phyloP scores from a whole-genome alignment of 1,140 invertebrate species.

The Drosophila sulfurigaster region DNA sequence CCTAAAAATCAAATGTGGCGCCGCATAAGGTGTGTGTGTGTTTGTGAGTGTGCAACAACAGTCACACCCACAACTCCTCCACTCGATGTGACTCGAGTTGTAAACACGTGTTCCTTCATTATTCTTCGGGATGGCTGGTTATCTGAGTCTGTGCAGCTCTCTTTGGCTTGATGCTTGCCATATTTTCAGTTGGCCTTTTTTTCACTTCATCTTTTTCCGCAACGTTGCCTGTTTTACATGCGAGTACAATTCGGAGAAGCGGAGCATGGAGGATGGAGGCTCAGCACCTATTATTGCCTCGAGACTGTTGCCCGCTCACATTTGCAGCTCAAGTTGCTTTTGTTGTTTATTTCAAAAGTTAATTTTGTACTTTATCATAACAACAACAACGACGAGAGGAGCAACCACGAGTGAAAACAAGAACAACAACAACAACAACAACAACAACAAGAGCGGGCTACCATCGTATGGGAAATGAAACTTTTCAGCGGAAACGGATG shows the following conservation, averaged over 20 bases:
- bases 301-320: conserved; percentile 23
- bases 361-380: conserved; percentile 78
- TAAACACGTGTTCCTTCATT: conserved; percentile 53
- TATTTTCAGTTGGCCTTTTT: conserved; percentile 13
- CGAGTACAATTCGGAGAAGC: not conserved
- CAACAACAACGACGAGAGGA: conserved; percentile 14
- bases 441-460: conserved; percentile 12
- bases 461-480: conserved; percentile 76
- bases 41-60: not conserved
- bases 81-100: conserved; percentile 34
- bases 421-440: conserved; percentile 10
- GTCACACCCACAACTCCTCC: conserved; percentile 15
- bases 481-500: conserved; percentile 78
- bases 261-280: not conserved
- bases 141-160: conserved; percentile 11
- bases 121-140: conserved; percentile 18
- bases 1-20: conserved; percentile 54
- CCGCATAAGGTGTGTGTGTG: conserved; percentile 12
- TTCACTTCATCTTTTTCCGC: conserved; percentile 20
- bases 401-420: too few relatives aligned
- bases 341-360: conserved; percentile 80
- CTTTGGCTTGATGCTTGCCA: conserved; percentile 14
- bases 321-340: conserved; percentile 44
- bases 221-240: conserved; percentile 33
- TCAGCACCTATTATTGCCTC: conserved; percentile 48